A percentile compares a stretch with the other conserved stretches of the same genome.
Evolutionary conservation across 2,113 vertebrate species (phyloP).

Genomic region (Kryptolebias marmoratus): DNA sequence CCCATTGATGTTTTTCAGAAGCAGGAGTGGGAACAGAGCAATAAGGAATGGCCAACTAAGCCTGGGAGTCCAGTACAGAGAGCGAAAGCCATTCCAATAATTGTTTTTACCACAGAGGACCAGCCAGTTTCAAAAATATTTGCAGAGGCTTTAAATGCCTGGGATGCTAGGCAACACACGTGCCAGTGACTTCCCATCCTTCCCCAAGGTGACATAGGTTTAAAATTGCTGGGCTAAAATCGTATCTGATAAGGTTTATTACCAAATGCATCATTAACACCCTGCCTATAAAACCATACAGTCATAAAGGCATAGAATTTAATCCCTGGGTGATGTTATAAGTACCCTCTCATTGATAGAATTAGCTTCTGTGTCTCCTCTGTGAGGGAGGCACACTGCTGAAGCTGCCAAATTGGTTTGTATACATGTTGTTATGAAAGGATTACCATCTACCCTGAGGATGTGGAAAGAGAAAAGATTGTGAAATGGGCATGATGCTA

Average conservation of each 20-base stretch:
- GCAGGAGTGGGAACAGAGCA: slow-evolving; percentile 47
- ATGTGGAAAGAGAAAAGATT: slow-evolving; percentile 65
- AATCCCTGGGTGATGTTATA: slow-evolving; percentile 59
- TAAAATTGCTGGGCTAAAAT: slow-evolving; percentile 42
- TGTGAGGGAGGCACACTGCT: slow-evolving; percentile 64
- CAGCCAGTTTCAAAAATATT: slow-evolving; percentile 52
- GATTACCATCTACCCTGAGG: slow-evolving; percentile 75
- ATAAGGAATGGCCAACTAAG: slow-evolving; percentile 53
- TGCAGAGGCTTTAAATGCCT: slow-evolving; percentile 62
- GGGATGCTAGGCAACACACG: slow-evolving; percentile 36
- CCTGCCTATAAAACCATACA: slow-evolving; percentile 63
- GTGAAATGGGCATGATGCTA: slow-evolving; percentile 65
- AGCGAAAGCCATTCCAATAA: slow-evolving; percentile 45
- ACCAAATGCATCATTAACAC: slow-evolving; percentile 64
- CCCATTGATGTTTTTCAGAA: slow-evolving; percentile 54
- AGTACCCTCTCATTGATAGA: slow-evolving; percentile 69
- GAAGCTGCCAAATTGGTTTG: slow-evolving; percentile 76
- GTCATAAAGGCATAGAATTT: slow-evolving; percentile 54
- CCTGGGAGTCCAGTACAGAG: slow-evolving; percentile 38
- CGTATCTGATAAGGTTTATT: slow-evolving; percentile 55
- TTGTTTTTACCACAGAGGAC: slow-evolving; percentile 52
- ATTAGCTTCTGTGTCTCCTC: slow-evolving; percentile 68
- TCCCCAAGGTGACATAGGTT: slow-evolving; percentile 53
- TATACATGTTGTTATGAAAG: slow-evolving; percentile 75
- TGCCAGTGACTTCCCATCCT: slow-evolving; percentile 37